These are phyloP conservation scores for Palloptera scutellata DNA, from an alignment of 2,888 invertebrate species.

Conservation along the genomic window DNA sequence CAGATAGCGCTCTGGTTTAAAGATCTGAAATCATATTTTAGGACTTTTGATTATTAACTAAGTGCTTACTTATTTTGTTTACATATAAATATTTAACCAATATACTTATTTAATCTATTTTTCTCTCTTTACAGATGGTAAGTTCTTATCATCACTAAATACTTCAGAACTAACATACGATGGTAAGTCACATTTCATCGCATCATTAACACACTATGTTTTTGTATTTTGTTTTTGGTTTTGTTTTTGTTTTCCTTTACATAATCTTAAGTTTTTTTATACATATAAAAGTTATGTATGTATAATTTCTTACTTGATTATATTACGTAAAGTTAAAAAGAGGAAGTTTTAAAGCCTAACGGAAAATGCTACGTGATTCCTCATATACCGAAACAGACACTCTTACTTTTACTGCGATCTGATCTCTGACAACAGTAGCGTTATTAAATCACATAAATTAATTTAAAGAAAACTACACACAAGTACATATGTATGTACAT, in stretches of 20 bases:
- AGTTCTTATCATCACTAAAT: conserved; percentile 65
- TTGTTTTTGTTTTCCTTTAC: conserved; percentile 3
- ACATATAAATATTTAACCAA: not conserved
- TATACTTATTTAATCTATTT: conserved; percentile 23
- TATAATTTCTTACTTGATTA: too few relatives aligned
- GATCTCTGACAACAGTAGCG: conserved; percentile 41
- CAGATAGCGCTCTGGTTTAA: too few relatives aligned
- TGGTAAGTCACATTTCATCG: conserved; percentile 64
- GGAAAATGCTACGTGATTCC: not conserved
- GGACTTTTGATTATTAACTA: not conserved
- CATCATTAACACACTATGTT: conserved; percentile 46
- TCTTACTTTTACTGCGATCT: conserved; percentile 29
- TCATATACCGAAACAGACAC: not conserved
- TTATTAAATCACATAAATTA: conserved; percentile 45
- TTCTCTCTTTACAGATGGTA: conserved; percentile 63
- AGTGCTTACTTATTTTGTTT: not conserved
- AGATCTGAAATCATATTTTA: not conserved
- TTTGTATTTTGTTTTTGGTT: conserved; percentile 9
- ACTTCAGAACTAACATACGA: conserved; percentile 65
- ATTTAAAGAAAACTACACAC: conserved; percentile 35
- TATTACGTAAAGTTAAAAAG: too few relatives aligned
- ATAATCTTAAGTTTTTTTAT: not conserved
- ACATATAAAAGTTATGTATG: too few relatives aligned
- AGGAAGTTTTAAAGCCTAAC: not conserved
- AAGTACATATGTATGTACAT: too few relatives aligned